phyloP scores from a whole-genome alignment of 2,797 vertebrate genomes.

The Crocidura indochinensis region DNA sequence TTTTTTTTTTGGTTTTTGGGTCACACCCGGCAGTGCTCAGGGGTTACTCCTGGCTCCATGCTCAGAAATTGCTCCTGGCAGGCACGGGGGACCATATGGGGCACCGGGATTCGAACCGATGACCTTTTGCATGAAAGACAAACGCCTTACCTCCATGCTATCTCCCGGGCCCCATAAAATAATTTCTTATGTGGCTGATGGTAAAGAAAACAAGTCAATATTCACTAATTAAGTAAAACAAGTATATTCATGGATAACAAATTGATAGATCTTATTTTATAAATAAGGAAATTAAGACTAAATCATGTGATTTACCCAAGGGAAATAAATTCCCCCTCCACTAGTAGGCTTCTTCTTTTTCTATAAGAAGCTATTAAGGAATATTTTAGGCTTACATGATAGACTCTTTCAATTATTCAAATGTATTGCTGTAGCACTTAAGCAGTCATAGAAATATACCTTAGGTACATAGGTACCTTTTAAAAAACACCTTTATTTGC shows the following conservation, averaged over 20 bases:
- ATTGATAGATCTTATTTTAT: background rate
- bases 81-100: too few relatives aligned
- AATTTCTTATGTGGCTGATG: constrained; percentile 26
- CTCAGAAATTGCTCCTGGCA: too few relatives aligned
- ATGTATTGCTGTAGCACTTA: background rate
- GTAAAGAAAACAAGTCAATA: background rate
- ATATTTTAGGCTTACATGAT: background rate
- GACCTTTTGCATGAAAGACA: too few relatives aligned
- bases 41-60: too few relatives aligned
- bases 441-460: background rate
- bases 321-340: background rate
- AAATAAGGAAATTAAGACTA: constrained; percentile 20
- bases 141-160: too few relatives aligned
- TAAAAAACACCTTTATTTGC: background rate
- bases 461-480: background rate
- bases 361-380: background rate
- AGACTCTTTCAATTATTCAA: background rate
- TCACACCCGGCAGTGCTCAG: too few relatives aligned
- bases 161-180: too few relatives aligned
- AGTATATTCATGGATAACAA: background rate
- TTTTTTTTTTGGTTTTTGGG: too few relatives aligned
- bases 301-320: background rate
- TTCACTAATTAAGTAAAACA: constrained; percentile 18
- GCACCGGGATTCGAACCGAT: too few relatives aligned
- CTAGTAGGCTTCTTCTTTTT: background rate